Evolutionary conservation across 2,113 vertebrate genomes (phyloP).

Genomic region (Psammodynastes pulverulentus): DNA sequence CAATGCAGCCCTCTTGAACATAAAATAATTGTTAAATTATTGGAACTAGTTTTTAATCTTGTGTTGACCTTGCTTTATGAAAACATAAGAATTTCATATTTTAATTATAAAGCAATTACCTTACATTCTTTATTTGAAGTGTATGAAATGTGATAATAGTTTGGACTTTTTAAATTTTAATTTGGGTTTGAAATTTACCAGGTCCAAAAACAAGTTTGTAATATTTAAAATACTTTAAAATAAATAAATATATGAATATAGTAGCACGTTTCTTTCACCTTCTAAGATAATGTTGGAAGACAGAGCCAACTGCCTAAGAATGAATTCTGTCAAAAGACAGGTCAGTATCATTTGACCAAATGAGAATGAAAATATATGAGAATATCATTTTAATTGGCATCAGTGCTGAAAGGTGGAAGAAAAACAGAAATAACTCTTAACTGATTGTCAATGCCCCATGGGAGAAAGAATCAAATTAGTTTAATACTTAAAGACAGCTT

Average conservation of each 20-base stretch:
- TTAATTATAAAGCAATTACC: not conserved
- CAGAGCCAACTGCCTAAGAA: not conserved
- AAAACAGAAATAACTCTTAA: constrained; percentile 19
- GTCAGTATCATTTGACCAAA: constrained; percentile 8
- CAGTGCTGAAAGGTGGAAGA: constrained; percentile 4
- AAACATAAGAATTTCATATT: not conserved
- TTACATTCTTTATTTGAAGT: not conserved
- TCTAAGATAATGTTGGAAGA: not conserved
- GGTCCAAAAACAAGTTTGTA: not conserved
- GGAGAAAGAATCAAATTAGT: constrained; percentile 8
- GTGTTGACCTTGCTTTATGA: not conserved
- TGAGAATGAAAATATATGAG: constrained; percentile 17
- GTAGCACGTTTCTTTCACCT: not conserved
- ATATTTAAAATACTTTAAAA: not conserved
- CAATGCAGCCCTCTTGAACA: not conserved
- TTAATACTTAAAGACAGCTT: constrained; percentile 3
- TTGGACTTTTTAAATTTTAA: not conserved
- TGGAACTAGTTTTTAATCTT: not conserved
- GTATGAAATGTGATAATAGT: not conserved
- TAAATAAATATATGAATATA: not conserved
- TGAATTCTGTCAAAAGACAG: not conserved
- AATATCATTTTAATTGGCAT: constrained; percentile 12
- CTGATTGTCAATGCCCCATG: constrained; percentile 18
- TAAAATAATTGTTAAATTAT: not conserved
- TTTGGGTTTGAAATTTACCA: not conserved